Evolutionary conservation across 2,888 invertebrate species (phyloP).

Genomic region (Lasioglossum pauxillum): DNA sequence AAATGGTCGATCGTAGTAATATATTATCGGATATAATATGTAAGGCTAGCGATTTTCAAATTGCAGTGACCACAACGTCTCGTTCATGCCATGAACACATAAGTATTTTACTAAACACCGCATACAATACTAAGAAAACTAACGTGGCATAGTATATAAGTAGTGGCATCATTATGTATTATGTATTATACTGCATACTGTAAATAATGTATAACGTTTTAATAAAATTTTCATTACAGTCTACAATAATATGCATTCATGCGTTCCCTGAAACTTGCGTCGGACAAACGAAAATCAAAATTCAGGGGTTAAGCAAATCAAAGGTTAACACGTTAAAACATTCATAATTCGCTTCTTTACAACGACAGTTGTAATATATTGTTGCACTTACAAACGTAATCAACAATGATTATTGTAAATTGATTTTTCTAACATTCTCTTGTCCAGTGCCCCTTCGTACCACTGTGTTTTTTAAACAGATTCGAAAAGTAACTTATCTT

Average conservation of each 20-base stretch:
- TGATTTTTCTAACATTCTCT: neutral
- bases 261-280: neutral
- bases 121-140: constrained; percentile 45
- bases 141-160: constrained; percentile 58
- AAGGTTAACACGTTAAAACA: too few species aligned
- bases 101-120: constrained; percentile 46
- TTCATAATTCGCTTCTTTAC: neutral
- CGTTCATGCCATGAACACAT: constrained; percentile 25
- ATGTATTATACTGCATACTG: constrained; percentile 70
- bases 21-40: constrained; percentile 46
- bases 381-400: neutral
- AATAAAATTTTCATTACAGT: constrained; percentile 78
- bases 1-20: constrained; percentile 62
- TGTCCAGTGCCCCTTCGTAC: neutral
- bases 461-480: neutral
- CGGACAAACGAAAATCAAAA: neutral
- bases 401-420: neutral
- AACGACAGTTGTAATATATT: neutral
- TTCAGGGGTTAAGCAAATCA: neutral
- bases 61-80: constrained; percentile 29
- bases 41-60: constrained; percentile 43
- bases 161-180: constrained; percentile 50
- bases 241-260: constrained; percentile 26
- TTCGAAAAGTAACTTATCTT: neutral
- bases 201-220: constrained; percentile 84